Evolutionary conservation across 2,888 invertebrate species (phyloP), one percentile per base, ranked within the genome.

Genomic region (Trachelus stipa): DNA sequence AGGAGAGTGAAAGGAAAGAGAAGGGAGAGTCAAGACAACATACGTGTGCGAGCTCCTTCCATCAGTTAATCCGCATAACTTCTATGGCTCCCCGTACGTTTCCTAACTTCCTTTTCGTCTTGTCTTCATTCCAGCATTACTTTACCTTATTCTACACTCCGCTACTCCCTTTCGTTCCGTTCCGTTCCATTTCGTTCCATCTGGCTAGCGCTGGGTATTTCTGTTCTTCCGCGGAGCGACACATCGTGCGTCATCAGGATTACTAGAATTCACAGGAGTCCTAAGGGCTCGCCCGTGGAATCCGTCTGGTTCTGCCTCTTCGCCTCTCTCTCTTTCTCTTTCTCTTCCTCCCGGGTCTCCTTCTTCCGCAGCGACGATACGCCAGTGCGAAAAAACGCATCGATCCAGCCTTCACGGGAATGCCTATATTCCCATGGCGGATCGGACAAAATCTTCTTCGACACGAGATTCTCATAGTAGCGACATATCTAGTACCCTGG

Each of bases 31-130:
- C 6, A 56, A 56, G 40, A 56, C 40, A 56, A 23, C 15, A 56
- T 56, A 6, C 23, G 23, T 56, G 40, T 9, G 40, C 23, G 40
- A 71, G 33, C 23, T 12, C 74, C 77, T 83, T 81, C 79, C 79
- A 80, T 82, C 77, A 79, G 86, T 83, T 87, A 85, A 88, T 88
- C 87, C 87, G 83, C 83, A 85, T 87, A 84, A 84, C 84, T 88
- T 82, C 82, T 81, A 79, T 77, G 79, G 74, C 40, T 74, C 75
- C 56, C 56, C 79, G 81, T 79, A 82, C 79, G 80, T 76, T 77
- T 80, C 77, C 40, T 81, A 81, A 80, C 83, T 80, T 82, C 81
- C 83, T 79, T 80, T 79, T 79, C 74, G 76, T 79, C 74, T 79
- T 79, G 68, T 73, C 80, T 33, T 33, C 71, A 2, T 71, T 33